A percentile compares a stretch with the other conserved stretches of the same genome.
phyloP scores from a whole-genome alignment of 2,888 invertebrate genomes.

The Phasia obesa region DNA sequence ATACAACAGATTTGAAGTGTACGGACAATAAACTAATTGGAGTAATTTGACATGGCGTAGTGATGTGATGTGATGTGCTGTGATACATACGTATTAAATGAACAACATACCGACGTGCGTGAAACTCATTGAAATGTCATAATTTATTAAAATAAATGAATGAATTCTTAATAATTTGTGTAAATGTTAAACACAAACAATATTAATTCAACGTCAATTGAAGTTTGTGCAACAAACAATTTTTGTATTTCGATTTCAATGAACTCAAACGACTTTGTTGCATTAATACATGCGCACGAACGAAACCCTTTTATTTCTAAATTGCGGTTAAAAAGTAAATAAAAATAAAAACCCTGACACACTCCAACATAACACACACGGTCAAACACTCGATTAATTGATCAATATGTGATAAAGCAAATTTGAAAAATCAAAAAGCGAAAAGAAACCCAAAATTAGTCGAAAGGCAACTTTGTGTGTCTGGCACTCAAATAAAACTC shows the following conservation, averaged over 20 bases:
- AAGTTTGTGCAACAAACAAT: slow-evolving; percentile 34
- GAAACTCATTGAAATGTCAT: slow-evolving; percentile 64
- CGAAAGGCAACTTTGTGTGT: neutral
- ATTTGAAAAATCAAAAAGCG: slow-evolving; percentile 30
- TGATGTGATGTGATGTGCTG: slow-evolving; percentile 17
- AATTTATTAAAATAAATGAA: slow-evolving; percentile 65
- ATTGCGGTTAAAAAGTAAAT: slow-evolving; percentile 46
- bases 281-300: neutral
- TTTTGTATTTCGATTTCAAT: slow-evolving; percentile 56
- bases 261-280: slow-evolving; percentile 48
- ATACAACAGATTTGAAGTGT: slow-evolving; percentile 28
- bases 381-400: neutral
- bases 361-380: slow-evolving; percentile 4
- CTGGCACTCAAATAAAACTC: slow-evolving; percentile 3
- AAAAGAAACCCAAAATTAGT: neutral
- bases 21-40: slow-evolving; percentile 34
- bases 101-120: slow-evolving; percentile 10
- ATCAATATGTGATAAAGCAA: neutral
- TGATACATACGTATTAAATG: slow-evolving; percentile 6
- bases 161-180: slow-evolving; percentile 17
- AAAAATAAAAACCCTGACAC: slow-evolving; percentile 24
- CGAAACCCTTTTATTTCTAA: neutral
- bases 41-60: slow-evolving; percentile 28
- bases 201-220: slow-evolving; percentile 14
- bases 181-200: slow-evolving; percentile 25